Base-by-base conservation (phyloP, 2,113 vertebrate species). In the Bubo blakistoni region DNA sequence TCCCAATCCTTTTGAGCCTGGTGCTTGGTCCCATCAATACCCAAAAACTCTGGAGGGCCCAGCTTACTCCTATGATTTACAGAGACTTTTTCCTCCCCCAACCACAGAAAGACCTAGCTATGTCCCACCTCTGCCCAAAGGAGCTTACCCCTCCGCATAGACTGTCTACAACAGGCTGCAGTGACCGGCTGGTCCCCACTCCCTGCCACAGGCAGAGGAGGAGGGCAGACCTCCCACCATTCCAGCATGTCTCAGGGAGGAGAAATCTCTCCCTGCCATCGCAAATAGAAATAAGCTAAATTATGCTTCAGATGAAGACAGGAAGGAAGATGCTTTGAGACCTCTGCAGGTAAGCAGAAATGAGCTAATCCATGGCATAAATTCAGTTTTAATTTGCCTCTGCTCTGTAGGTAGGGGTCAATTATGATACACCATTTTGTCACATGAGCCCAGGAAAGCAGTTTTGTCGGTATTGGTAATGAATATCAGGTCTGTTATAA, bases 81-180 rank as follows among this genome's bases (percentile, higher is more conserved):
- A 0, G 47, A 81, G 24, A 15, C 1, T 67, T 91, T 79, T 78
- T 76, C 11, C 27, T 85, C 14, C 21, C 20, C 36, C 11, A n/a
- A 34, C 10, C 44, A 58, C 10, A 55, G 88, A 86, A 84, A 21
- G 62, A 51, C 38, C 32, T 79, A 51, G 7, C 11, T 51, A 1
- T 24, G 32, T 44, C n/a, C 26, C 34, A 57, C 24, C 49, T 86
- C 54, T 40, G 30, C 40, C 61, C 62, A 58, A 55, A 90, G 36
- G 27, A 93, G 10, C 0, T 0, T 18, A 8, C 2, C 10, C 20
- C 3, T 7, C 11, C 0, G 0, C 47, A 38, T 2, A 70, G 34
- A 18, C 59, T 16, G 7, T 21, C 40, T 71, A 24, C 29, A 30
- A 38, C 44, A 71, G 10, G 34, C 38, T 42, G 52, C 77, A 46